Evolutionary conservation across 2,888 invertebrate genomes (phyloP), one percentile per base, ranked within the genome.

Genomic region (Dorcus parallelipipedus): DNA sequence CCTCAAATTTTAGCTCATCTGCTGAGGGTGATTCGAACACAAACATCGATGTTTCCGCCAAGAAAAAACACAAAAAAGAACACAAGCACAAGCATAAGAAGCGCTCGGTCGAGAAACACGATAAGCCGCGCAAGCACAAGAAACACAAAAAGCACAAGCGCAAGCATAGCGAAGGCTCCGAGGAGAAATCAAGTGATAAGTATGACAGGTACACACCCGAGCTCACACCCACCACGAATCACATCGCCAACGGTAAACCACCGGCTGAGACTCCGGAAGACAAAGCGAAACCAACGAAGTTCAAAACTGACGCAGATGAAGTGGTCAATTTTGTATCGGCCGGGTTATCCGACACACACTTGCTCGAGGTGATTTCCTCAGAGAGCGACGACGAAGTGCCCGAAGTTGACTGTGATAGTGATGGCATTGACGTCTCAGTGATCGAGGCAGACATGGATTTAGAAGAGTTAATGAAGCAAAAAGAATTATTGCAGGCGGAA

Each of bases 381-480:
- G 85, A 84, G 63, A 86, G 86, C 26, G 88, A 86, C 49, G 84
- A 85, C 67, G 86, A 84, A 68, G 78, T 78, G 51, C 83, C 83
- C 51, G 84, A 84, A 68, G 83, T 82, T 52, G 88, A 88, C 71
- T 86, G 85, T 67, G 86, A 83, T 10, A 88, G 88, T 72, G 87
- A 89, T 38, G 90, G 90, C 66, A 82, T 84, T 38, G 82, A 85
- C 63, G 84, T 91, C 57, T 84, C 84, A 7, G 84, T 90, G 57
- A 88, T 91, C 57, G 93, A 93, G 74, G 93, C 93, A 64, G 93
- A 93, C 69, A 86, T 93, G 67, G 93, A 94, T 74, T 78, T 94
- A 33, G 94, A 94, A 71, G 94, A 94, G 65, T 79, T 94, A 57
- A 94, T 94, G 93, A 88, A 88, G 70, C 93, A 94, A 74, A 94